phyloP scores from a whole-genome alignment of 2,113 vertebrate genomes.

The Nycticebus coucang region DNA sequence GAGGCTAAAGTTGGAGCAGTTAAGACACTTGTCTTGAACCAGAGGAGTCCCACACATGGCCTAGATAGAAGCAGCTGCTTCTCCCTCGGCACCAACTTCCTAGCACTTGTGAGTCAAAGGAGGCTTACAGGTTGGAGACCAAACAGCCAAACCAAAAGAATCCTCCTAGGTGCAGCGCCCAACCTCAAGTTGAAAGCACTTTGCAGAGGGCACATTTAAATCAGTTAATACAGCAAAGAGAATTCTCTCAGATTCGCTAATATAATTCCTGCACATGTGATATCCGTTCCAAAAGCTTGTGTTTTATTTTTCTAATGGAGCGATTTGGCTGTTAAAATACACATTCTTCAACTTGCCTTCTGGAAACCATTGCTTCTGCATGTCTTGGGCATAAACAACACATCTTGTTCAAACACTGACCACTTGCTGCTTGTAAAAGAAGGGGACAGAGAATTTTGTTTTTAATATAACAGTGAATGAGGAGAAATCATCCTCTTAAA shows the following conservation, averaged over 20 bases:
- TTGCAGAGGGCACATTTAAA: neutral
- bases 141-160: neutral
- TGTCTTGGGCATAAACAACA: constrained; percentile 70
- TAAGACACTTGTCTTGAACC: neutral
- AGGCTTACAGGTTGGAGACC: neutral
- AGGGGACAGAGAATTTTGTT: constrained; percentile 15
- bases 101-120: neutral
- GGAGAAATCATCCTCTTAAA: constrained; percentile 1
- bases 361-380: constrained; percentile 28
- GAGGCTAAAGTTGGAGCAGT: constrained; percentile 56
- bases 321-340: constrained; percentile 56
- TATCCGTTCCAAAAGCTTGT: constrained; percentile 19
- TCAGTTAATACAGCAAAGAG: neutral
- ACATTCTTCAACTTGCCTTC: constrained; percentile 50
- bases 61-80: neutral
- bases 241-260: neutral
- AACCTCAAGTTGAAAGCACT: neutral
- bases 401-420: constrained; percentile 68
- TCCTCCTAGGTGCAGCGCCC: neutral
- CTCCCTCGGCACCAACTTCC: rapidly evolving
- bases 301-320: constrained; percentile 13
- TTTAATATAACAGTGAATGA: neutral
- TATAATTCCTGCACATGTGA: constrained; percentile 8
- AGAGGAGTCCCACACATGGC: neutral
- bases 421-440: constrained; percentile 55